Conservation (phyloP, 2,113 vertebrate species). For the Mesocricetus auratus region DNA sequence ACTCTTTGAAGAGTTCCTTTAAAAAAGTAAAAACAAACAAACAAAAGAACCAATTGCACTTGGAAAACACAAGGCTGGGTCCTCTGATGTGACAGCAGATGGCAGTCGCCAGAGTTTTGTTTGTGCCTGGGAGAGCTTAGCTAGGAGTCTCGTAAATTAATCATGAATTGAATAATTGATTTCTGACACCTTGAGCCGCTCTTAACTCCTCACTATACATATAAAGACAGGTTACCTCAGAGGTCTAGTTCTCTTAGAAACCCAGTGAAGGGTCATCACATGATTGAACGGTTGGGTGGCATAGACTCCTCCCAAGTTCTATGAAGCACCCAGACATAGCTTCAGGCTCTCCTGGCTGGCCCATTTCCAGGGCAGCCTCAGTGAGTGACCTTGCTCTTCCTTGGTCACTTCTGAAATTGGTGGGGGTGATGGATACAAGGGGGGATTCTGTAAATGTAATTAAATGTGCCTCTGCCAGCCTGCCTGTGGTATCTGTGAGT, state of each 20-base stretch:
- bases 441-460: conserved; percentile 86
- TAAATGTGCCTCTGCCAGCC: conserved; percentile 84
- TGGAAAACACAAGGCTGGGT: conserved; percentile 25
- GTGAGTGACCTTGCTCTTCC: conserved; percentile 70
- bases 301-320: not conserved
- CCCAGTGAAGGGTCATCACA: conserved; percentile 39
- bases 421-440: conserved; percentile 75
- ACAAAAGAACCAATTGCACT: conserved; percentile 55
- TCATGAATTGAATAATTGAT: conserved; percentile 82
- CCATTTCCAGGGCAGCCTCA: conserved; percentile 54
- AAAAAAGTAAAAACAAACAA: conserved; percentile 64
- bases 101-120: conserved; percentile 56
- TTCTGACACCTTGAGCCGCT: conserved; percentile 72
- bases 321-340: not conserved
- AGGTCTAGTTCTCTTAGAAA: not conserved
- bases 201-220: conserved; percentile 67
- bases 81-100: conserved; percentile 61
- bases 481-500: conserved; percentile 86
- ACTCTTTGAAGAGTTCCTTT: conserved; percentile 54
- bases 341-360: conserved; percentile 41
- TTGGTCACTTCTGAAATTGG: conserved; percentile 63
- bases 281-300: not conserved
- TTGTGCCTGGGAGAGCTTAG: conserved; percentile 54
- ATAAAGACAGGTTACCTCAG: conserved; percentile 71
- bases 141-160: conserved; percentile 77